Evolutionary conservation across 2,888 invertebrate species (phyloP).

Genomic region (Drosophila diplacantha): DNA sequence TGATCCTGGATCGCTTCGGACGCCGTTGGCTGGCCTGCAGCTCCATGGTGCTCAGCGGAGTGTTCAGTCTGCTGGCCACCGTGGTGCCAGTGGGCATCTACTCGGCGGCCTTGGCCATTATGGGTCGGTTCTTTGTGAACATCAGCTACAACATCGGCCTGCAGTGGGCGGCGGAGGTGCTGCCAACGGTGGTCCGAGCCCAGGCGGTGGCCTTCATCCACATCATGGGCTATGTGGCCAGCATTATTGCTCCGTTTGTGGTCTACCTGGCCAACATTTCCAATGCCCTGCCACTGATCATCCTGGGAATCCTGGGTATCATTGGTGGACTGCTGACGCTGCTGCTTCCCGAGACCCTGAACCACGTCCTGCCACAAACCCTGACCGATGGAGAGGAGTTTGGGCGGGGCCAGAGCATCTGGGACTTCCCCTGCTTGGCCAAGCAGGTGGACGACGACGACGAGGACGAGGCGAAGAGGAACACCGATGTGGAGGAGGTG

Average conservation of each 20-base stretch:
- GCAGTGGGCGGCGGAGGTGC: constrained; percentile 91
- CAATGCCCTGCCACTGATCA: constrained; percentile 85
- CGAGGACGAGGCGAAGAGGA: constrained; percentile 39
- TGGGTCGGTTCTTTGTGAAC: constrained; percentile 91
- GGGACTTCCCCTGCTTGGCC: constrained; percentile 88
- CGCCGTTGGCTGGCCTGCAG: constrained; percentile 91
- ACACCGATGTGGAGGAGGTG: constrained; percentile 63
- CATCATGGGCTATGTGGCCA: constrained; percentile 92
- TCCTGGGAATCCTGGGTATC: constrained; percentile 87
- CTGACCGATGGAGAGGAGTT: constrained; percentile 91
- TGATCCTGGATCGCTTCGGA: constrained; percentile 86
- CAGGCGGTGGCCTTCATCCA: constrained; percentile 92
- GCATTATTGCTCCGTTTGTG: constrained; percentile 90
- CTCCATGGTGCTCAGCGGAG: constrained; percentile 87
- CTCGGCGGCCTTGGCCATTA: constrained; percentile 87
- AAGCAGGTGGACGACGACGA: constrained; percentile 80
- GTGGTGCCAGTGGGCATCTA: constrained; percentile 85
- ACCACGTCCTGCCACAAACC: constrained; percentile 91
- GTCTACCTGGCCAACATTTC: constrained; percentile 85
- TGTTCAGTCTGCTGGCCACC: constrained; percentile 88
- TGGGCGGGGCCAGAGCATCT: constrained; percentile 87
- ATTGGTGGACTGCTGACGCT: constrained; percentile 86
- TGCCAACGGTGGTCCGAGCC: constrained; percentile 91
- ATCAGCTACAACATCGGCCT: constrained; percentile 93
- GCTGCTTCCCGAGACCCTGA: constrained; percentile 90